Evolutionary conservation across 2,113 vertebrate species (phyloP), one percentile per base, ranked within the genome.

Genomic region (Neolamprologus longior): DNA sequence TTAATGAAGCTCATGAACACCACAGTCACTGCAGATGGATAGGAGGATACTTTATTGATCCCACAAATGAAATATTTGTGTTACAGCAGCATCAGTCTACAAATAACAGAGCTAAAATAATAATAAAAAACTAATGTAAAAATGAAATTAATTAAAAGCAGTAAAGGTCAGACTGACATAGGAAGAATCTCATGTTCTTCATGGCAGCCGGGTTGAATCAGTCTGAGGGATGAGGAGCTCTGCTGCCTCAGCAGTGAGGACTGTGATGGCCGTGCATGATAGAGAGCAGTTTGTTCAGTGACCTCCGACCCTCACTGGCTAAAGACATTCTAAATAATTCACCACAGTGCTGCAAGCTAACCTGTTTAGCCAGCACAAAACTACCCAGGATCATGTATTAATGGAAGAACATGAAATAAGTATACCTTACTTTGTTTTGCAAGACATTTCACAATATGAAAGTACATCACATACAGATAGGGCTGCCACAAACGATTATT

Each of bases 51-150:
- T 52, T 52, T 52, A 52, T 52, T 0, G 8, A 52, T 52, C 47
- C 47, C 47, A 52, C 47, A 52, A 52, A 52, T 52, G 47, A 52
- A 52, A 52, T 52, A 52, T 52, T 19, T 52, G 8, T 52, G 47
- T 52, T 52, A 19, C 17, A 52, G 3, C 47, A 52, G 47, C 47
- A 52, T 52, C 47, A 52, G 0, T 52, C 47, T 52, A 52, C 8
- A 52, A 52, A 19, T 52, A 52, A 52, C 47, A 52, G 47, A 52
- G 50, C 50, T 52, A 50, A 50, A 50, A 50, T 50, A 50, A 50
- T 19, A 50, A 50, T 50, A 0, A 50, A 2, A 50, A 50, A n/a
- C 50, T 0, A 53, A 53, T 53, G 50, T 53, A 53, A 53, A 1
- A 53, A 53, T 53, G 5, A 53, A 53, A 53, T 53, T 1, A 47